Evolutionary conservation across 2,797 vertebrate species (phyloP).

Genomic region (Spea hammondii): DNA sequence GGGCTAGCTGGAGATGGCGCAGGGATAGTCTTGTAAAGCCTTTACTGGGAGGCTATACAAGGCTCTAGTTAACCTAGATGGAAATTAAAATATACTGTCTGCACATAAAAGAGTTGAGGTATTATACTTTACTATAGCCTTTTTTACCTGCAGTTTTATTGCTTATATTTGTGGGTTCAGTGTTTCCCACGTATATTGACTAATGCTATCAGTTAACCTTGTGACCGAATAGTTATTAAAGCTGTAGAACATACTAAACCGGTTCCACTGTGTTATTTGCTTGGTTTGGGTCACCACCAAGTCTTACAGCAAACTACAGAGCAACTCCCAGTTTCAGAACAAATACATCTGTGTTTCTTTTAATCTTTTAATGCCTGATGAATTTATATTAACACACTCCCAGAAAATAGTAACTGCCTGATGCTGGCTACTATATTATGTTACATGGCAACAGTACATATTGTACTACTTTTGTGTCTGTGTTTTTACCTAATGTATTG

Average conservation of each 20-base stretch:
- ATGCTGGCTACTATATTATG: no score
- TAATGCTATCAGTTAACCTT: not conserved
- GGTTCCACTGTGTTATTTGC: conserved; percentile 21
- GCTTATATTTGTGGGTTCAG: not conserved
- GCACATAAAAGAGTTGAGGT: no score
- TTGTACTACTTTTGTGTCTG: no score
- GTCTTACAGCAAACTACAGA: not conserved
- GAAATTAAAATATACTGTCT: no score
- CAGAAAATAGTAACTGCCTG: not conserved
- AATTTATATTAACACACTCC: not conserved
- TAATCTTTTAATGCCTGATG: conserved; percentile 3
- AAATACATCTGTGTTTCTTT: conserved; percentile 13
- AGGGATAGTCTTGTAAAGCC: no score
- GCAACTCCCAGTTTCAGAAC: conserved; percentile 6
- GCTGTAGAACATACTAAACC: conserved; percentile 13
- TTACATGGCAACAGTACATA: no score
- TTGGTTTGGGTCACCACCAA: conserved; percentile 18
- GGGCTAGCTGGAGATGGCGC: no score
- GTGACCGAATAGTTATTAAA: conserved; percentile 6
- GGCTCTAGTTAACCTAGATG: no score
- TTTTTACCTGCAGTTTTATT: no score
- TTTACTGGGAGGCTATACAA: no score
- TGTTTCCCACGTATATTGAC: conserved; percentile 1
- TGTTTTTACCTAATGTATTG: no score
- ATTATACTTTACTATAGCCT: no score